phyloP scores from a whole-genome alignment of 2,113 vertebrate species.

The Tympanuchus pallidicinctus region DNA sequence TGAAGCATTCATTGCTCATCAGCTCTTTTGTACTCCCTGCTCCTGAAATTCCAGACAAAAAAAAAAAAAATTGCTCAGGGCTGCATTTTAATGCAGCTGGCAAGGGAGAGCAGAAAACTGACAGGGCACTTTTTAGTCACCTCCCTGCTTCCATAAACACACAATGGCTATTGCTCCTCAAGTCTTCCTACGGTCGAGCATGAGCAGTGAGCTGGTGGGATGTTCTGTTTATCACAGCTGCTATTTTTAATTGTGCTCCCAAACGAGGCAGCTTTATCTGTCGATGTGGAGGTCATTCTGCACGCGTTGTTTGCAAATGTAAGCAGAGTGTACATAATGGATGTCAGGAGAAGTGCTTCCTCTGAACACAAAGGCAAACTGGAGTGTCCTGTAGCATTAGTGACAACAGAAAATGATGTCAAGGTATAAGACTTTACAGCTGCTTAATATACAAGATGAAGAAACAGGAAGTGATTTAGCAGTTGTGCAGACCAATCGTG shows the following conservation, averaged over 20 bases:
- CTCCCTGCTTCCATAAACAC: conserved; percentile 63
- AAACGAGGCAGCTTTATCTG: conserved; percentile 23
- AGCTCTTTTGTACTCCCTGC: conserved; percentile 85
- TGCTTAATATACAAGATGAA: conserved; percentile 7
- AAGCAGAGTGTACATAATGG: conserved; percentile 29
- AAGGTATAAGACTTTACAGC: not conserved
- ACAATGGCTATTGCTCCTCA: conserved; percentile 26
- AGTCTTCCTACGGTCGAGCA: conserved; percentile 25
- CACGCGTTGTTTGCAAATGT: conserved; percentile 19
- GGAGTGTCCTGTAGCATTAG: not conserved
- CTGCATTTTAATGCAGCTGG: conserved; percentile 79
- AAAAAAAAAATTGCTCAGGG: conserved; percentile 69
- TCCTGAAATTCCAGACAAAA: conserved; percentile 80
- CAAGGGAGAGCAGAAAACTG: conserved; percentile 73
- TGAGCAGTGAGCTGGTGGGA: conserved; percentile 26
- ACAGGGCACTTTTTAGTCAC: conserved; percentile 80
- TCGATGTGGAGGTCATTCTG: not conserved
- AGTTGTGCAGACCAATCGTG: not conserved
- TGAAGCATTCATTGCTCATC: conserved; percentile 94
- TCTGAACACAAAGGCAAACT: not conserved
- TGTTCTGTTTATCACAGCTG: not conserved
- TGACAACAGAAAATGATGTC: conserved; percentile 26
- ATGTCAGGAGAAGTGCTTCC: conserved; percentile 38
- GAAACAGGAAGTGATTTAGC: conserved; percentile 5
- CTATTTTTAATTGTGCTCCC: conserved; percentile 44